Evolutionary conservation across 2,888 invertebrate genomes (phyloP), one percentile per base, ranked within the genome.

Genomic region (Agrypnus murinus): DNA sequence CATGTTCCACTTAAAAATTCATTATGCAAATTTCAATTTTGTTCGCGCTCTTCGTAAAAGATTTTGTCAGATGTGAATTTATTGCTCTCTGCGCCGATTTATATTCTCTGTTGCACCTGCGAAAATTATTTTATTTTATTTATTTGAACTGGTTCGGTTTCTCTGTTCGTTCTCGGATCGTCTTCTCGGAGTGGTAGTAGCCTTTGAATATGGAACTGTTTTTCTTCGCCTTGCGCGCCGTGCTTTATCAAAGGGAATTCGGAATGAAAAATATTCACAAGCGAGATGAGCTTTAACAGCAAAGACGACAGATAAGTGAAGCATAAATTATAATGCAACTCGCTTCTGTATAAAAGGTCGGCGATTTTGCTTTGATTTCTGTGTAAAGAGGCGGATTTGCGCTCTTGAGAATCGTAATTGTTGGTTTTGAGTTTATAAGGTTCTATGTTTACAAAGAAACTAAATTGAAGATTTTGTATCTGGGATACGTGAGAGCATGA

Each of bases 281-380:
- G 48, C 48, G 62, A 46, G 62, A 63, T 63, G 48, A 50, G 62
- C 48, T 63, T 46, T 48, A 63, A 63, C 50, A 63, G 62, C 62
- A 63, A 63, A 63, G 62, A 63, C 62, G 62, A 63, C 62, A 63
- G 62, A 63, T 63, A 63, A 63, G 48, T 63, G 62, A 63, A 63
- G 62, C 62, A 63, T 63, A 63, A 63, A 63, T 63, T 63, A 50
- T 63, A 48, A 63, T 63, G 46, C 48, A 57, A 25, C 57, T 57
- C 57, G 48, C 62, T 63, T 63, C 38, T 63, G 48, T 48, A 17
- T 34, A 63, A 43, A 34, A 63, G 48, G 62, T 34, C 48, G 62
- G 48, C 50, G 50, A 63, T 63, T 50, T 45, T 48, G 50, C 50
- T 63, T 63, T 63, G 62, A 46, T 50, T 36, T 31, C 50, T 31